Base-by-base conservation (phyloP, 2,888 invertebrate genomes). In the Flexamia atlantica region DNA sequence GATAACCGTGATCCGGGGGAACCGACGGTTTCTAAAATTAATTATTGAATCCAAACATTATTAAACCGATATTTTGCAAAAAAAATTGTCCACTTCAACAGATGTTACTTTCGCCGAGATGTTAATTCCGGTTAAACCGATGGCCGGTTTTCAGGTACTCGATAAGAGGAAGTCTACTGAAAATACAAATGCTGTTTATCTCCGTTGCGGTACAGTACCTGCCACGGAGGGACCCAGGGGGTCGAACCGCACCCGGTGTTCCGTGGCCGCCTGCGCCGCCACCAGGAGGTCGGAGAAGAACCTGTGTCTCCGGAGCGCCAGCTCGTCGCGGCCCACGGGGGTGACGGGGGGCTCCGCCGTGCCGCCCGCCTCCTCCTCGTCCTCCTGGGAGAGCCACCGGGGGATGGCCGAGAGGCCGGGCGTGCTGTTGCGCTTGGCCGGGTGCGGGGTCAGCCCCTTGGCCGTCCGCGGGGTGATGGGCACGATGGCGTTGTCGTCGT, bases 201-300 rank as follows among this genome's bases (percentile, higher is more conserved):
- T n/a, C n/a, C n/a, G n/a, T n/a, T n/a, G n/a, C n/a, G n/a, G n/a
- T n/a, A n/a, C n/a, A 36, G 36, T 85, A 90, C 92, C 89, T 89
- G 94, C 93, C 86, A 94, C 92, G 87, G 93, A 91, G 64, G 94
- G 94, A 86, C 94, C 94, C 72, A 95, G 91, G 25, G 95, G 95
- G 90, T 95, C 95, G 90, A 95, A 95, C 85, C 94, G 93, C 87
- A 95, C 95, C 88, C 94, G 93, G 90, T 95, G 95, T 89, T 95
- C 94, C 81, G 93, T 93, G 81, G 94, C 94, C 87, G 94, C 94
- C 88, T 94, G 93, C 68, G 95, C 94, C 87, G 95, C 95, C 87
- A 93, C 92, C 86, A 96, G 92, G 85, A 96, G 92, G 89, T 96
- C 96, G 82, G 95, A 94, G 90, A 95, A 95, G 90, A 96, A 94